These are phyloP conservation scores for Oophaga pumilio DNA, from an alignment of 2,113 vertebrate genomes.

Conservation along the genomic window DNA sequence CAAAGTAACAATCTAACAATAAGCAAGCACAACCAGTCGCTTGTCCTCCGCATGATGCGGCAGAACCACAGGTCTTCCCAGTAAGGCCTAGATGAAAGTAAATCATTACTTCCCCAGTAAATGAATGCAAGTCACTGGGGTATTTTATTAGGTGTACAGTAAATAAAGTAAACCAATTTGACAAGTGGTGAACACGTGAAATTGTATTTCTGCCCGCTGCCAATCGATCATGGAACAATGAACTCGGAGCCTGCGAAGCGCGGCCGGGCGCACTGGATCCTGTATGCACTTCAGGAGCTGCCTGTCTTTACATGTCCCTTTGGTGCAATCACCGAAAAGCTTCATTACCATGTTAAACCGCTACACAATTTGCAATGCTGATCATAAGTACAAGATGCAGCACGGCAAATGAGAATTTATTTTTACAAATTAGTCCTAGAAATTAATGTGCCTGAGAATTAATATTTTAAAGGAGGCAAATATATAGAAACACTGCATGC, in stretches of 20 bases:
- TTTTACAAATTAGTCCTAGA: neutral
- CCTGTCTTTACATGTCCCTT: neutral
- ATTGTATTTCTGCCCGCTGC: slow-evolving; percentile 43
- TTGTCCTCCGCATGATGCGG: neutral
- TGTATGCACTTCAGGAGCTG: neutral
- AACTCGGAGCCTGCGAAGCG: neutral
- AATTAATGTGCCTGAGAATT: neutral
- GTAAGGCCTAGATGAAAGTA: neutral
- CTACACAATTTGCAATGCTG: neutral
- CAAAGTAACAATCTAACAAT: neutral
- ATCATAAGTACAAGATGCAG: neutral
- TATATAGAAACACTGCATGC: too few relatives aligned
- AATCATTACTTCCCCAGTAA: slow-evolving; percentile 40
- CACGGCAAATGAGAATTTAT: neutral
- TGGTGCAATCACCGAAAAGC: neutral
- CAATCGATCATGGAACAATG: slow-evolving; percentile 19
- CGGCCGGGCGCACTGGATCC: neutral
- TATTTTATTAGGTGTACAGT: slow-evolving; percentile 44
- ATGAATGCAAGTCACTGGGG: slow-evolving; percentile 42
- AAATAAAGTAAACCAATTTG: slow-evolving; percentile 34
- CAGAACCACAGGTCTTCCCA: slow-evolving; percentile 5
- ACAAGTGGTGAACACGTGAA: neutral
- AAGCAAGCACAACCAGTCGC: neutral
- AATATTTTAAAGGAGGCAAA: neutral
- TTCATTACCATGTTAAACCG: neutral